phyloP scores from a whole-genome alignment of 35 echinoderm and acorn worm species.

The Patiria miniata region DNA sequence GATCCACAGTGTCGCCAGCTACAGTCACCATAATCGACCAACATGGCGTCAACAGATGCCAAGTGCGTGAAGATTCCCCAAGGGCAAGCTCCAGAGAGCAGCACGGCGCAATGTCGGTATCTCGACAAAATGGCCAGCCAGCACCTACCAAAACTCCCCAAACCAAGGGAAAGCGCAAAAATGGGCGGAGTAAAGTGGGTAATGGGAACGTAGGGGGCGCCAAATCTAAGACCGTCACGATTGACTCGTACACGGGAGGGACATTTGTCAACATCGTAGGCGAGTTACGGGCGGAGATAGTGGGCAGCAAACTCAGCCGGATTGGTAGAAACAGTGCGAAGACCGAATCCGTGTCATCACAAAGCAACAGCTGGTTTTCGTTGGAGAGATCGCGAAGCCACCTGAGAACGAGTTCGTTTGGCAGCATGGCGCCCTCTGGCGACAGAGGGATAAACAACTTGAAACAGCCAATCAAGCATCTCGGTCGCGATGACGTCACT shows the following conservation, averaged over 20 bases:
- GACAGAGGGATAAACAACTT: neutral
- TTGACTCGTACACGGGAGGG: neutral
- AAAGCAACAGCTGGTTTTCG: neutral
- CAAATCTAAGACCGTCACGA: neutral
- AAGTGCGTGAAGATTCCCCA: too few relatives aligned
- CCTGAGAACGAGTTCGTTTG: neutral
- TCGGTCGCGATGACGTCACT: neutral
- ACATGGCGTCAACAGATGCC: neutral
- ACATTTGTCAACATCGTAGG: constrained; percentile 5
- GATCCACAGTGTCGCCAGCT: neutral
- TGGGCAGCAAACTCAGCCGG: neutral
- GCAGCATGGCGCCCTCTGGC: neutral
- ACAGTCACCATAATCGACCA: neutral
- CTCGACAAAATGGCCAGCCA: too few relatives aligned
- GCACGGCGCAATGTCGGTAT: too few relatives aligned
- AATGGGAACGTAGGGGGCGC: neutral
- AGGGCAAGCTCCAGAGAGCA: too few relatives aligned
- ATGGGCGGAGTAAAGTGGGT: neutral
- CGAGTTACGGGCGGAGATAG: neutral
- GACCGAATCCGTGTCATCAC: neutral
- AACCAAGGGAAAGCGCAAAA: neutral
- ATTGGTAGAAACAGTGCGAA: neutral
- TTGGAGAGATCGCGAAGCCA: neutral
- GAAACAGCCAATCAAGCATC: neutral
- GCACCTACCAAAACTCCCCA: too few relatives aligned